phyloP scores from a whole-genome alignment of 1,140 invertebrate genomes.

The Gyrodactylus bullatarudis region DNA sequence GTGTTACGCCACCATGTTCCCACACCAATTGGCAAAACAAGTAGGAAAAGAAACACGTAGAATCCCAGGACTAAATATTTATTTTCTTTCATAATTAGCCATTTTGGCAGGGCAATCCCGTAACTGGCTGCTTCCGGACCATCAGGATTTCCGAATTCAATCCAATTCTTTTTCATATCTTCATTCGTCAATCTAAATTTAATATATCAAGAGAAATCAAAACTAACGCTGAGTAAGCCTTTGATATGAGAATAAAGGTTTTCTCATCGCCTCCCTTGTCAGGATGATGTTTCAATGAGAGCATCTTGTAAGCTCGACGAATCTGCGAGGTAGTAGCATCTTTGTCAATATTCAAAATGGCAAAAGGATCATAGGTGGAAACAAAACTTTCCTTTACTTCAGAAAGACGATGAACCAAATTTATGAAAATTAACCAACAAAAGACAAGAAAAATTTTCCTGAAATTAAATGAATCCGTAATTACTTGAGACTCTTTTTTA shows the following conservation, averaged over 20 bases:
- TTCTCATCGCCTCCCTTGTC: conserved; percentile 88
- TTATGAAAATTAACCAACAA: conserved; percentile 51
- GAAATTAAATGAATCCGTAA: conserved; percentile 11
- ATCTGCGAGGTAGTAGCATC: neutral
- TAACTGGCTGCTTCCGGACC: conserved; percentile 91
- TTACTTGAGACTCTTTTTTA: conserved; percentile 29
- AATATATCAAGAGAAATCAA: conserved; percentile 6
- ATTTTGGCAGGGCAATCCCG: conserved; percentile 89
- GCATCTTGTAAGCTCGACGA: neutral
- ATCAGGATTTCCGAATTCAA: conserved; percentile 95
- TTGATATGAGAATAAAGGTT: conserved; percentile 79
- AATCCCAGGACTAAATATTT: conserved; percentile 55
- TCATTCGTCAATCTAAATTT: conserved; percentile 51
- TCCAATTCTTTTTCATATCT: conserved; percentile 77
- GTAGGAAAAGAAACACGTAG: conserved; percentile 85
- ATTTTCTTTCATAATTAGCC: conserved; percentile 99
- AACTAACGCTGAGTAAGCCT: conserved; percentile 38
- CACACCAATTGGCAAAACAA: conserved; percentile 60
- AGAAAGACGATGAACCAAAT: conserved; percentile 29
- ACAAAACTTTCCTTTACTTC: neutral
- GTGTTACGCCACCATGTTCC: conserved; percentile 96
- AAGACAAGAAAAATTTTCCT: conserved; percentile 35
- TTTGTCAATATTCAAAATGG: neutral
- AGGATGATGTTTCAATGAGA: conserved; percentile 28
- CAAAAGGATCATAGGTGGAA: neutral